Evolutionary conservation across 2,888 invertebrate species (phyloP).

Genomic region (Mimas tiliae): DNA sequence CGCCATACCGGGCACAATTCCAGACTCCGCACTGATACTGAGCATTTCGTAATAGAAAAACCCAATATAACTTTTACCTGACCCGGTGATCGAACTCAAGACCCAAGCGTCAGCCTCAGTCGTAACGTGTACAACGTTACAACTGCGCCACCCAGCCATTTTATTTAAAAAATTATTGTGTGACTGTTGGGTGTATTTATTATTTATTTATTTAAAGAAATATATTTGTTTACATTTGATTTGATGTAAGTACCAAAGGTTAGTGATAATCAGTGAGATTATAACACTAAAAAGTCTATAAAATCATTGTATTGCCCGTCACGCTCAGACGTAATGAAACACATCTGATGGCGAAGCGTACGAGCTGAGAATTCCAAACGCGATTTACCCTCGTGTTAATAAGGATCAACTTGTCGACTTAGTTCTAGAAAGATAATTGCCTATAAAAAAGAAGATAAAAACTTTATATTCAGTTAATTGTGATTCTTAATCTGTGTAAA

Average conservation of each 20-base stretch:
- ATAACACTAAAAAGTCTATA: conserved; percentile 34
- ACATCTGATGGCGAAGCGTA: conserved; percentile 44
- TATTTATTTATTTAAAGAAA: no score
- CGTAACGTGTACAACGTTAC: no score
- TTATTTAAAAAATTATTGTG: no score
- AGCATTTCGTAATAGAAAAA: no score
- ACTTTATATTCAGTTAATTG: conserved; percentile 11
- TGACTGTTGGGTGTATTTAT: no score
- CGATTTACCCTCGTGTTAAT: conserved; percentile 48
- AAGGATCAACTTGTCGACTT: conserved; percentile 50
- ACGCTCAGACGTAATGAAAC: conserved; percentile 52
- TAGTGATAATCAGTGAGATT: background rate
- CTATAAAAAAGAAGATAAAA: conserved; percentile 22
- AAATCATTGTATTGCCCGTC: conserved; percentile 45
- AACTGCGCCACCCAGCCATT: no score
- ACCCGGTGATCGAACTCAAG: no score
- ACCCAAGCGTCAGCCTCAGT: no score
- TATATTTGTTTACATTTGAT: background rate
- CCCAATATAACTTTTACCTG: no score
- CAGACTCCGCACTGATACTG: no score
- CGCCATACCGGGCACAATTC: no score
- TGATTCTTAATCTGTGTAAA: background rate
- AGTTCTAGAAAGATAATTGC: conserved; percentile 49
- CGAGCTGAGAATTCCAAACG: conserved; percentile 47
- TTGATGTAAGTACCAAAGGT: background rate